Conservation (phyloP, 2,113 vertebrate species). For the Hippolais icterina region DNA sequence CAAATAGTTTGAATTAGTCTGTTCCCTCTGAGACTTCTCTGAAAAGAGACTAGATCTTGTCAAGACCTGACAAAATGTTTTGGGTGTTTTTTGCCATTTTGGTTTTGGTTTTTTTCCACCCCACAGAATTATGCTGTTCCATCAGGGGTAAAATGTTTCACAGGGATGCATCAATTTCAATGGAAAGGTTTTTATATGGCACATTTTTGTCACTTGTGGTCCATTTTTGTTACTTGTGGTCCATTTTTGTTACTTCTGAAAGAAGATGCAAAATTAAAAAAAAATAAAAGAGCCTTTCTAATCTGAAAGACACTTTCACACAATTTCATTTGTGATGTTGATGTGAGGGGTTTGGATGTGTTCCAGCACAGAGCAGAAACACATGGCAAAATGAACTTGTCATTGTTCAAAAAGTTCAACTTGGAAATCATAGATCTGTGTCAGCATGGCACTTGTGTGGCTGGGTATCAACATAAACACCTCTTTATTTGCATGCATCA, state of each 20-base stretch:
- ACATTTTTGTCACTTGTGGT: neutral
- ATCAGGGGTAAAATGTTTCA: neutral
- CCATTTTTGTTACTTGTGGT: neutral
- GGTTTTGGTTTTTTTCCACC: rapidly evolving
- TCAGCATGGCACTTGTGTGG: neutral
- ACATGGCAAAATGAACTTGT: neutral
- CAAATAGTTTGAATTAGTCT: neutral
- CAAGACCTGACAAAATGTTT: constrained; percentile 18
- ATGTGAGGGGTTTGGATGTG: neutral
- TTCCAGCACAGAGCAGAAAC: neutral
- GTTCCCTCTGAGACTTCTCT: neutral
- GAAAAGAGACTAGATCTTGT: neutral
- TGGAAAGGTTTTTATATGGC: neutral
- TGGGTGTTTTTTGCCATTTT: neutral
- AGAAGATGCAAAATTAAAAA: neutral
- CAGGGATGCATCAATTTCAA: neutral
- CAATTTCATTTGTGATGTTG: neutral
- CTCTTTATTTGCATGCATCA: neutral
- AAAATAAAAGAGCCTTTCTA: neutral
- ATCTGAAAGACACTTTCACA: neutral
- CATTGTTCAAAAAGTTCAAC: neutral
- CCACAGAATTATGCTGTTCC: neutral
- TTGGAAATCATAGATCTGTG: neutral
- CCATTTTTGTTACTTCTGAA: neutral
- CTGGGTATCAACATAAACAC: neutral